Evolutionary conservation across 2,888 invertebrate species (phyloP), one percentile per base, ranked within the genome.

Genomic region (Globia sparganii): DNA sequence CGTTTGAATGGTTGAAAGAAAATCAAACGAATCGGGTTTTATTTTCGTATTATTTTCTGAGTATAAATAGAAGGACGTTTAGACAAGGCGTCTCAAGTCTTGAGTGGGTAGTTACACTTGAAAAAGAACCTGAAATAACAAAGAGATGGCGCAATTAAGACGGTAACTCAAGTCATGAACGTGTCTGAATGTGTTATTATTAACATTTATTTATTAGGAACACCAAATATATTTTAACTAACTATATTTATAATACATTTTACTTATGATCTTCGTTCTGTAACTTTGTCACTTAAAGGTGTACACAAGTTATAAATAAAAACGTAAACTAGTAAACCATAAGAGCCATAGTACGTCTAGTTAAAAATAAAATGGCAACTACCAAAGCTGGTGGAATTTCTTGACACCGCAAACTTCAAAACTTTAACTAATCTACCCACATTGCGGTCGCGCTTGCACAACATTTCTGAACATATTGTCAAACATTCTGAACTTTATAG

Each of bases 401-500:
- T 18, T 73, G n/a, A 11, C 8, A 65, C 9, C 21, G 25, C 43
- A 70, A 65, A n/a, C n/a, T 31, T 59, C 5, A 13, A 15, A 65
- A 56, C 59, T 62, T 53, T 6, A 76, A 76, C 15, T 40, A n/a
- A 37, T 37, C 15, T 31, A 21, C 37, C 46, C 56, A 46, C 28
- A 77, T 62, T 28, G 28, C 13, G 25, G 28, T 43, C 18, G 13
- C n/a, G 25, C 18, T 28, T 56, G 25, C 6, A 31, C 9, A 64
- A 72, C 15, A 66, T 66, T 61, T 43, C 43, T 53, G 21, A 64
- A 43, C 21, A 64, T 13, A 58, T 65, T 40, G 37, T 70, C 62
- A 43, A 78, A 75, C 53, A 49, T 37, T 66, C 28, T 43, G 37
- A 77, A 81, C 73, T 61, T 71, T 18, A 46, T 34, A 53, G 37